Percentiles rank a stretch among this genome's conserved stretches.
These are phyloP conservation scores for Microplitis manilae DNA, from an alignment of 2,888 invertebrate species.

Conservation along the genomic window DNA sequence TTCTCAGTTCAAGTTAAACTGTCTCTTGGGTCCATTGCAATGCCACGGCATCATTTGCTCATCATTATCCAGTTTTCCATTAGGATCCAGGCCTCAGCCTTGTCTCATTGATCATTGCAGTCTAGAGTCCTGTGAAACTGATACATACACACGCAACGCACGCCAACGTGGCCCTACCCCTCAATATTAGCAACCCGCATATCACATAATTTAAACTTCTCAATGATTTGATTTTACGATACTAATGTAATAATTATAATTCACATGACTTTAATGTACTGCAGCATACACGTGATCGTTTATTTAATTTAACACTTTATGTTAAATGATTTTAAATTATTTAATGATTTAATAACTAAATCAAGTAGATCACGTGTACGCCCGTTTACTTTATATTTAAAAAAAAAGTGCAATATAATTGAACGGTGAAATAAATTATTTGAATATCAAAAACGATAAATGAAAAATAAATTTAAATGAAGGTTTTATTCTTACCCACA, in stretches of 20 bases:
- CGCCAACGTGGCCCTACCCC: slow-evolving; percentile 65
- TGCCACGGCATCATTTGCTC: slow-evolving; percentile 57
- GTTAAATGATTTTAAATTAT: too few relatives aligned
- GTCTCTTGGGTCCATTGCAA: slow-evolving; percentile 43
- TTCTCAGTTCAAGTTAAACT: slow-evolving; percentile 41
- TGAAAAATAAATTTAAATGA: slow-evolving; percentile 28
- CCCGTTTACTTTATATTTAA: not conserved
- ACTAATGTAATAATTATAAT: not conserved
- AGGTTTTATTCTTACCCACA: slow-evolving; percentile 27
- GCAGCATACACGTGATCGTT: slow-evolving; percentile 36
- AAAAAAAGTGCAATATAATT: not conserved
- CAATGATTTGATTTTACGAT: not conserved
- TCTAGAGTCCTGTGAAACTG: slow-evolving; percentile 71
- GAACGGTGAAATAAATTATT: not conserved
- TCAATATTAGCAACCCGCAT: slow-evolving; percentile 36
- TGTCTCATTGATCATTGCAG: slow-evolving; percentile 55
- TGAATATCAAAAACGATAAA: slow-evolving; percentile 20
- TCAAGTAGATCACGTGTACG: not conserved
- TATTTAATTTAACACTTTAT: not conserved
- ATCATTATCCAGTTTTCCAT: slow-evolving; percentile 53
- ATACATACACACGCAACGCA: slow-evolving; percentile 72
- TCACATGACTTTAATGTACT: not conserved
- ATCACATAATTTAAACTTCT: slow-evolving; percentile 27
- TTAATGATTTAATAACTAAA: not conserved
- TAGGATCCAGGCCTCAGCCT: slow-evolving; percentile 58